A percentile compares a stretch with the other conserved stretches of the same genome.
Conservation (phyloP, 2,888 invertebrate species). For the Mesorhabditis sp. region DNA sequence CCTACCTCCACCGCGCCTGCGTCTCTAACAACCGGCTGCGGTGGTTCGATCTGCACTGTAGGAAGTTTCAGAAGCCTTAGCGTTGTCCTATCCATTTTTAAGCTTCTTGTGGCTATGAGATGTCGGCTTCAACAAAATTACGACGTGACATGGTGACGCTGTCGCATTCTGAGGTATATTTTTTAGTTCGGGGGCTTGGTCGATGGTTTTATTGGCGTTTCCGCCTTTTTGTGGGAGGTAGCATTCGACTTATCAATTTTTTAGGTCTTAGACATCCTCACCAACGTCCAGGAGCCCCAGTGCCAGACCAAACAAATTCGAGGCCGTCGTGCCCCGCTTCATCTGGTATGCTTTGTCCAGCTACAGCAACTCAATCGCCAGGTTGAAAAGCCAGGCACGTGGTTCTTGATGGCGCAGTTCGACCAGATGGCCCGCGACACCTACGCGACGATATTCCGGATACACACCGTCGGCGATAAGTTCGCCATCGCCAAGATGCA, state of each 20-base stretch:
- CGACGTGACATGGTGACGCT: conserved; percentile 38
- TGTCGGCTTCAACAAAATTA: conserved; percentile 31
- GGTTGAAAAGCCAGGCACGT: conserved; percentile 38
- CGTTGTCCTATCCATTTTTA: background rate
- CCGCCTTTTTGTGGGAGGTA: too few species aligned
- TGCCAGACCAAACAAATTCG: conserved; percentile 17
- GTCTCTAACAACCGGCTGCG: conserved; percentile 30
- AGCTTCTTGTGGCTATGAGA: conserved; percentile 39
- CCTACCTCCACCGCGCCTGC: conserved; percentile 36
- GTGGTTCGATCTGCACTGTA: conserved; percentile 46
- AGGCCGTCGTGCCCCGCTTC: background rate
- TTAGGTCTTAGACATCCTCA: conserved; percentile 39
- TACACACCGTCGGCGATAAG: conserved; percentile 26
- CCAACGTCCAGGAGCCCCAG: conserved; percentile 41
- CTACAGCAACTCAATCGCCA: background rate
- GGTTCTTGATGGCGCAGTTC: conserved; percentile 39
- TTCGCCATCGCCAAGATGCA: conserved; percentile 33
- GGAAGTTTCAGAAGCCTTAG: conserved; percentile 5
- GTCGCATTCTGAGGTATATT: conserved; percentile 28
- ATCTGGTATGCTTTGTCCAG: background rate
- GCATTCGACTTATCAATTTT: background rate
- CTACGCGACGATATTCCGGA: conserved; percentile 35
- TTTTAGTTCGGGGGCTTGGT: too few species aligned
- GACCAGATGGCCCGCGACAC: conserved; percentile 43
- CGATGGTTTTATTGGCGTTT: background rate